Conservation (phyloP, 2,797 vertebrate genomes). For the Falco peregrinus region DNA sequence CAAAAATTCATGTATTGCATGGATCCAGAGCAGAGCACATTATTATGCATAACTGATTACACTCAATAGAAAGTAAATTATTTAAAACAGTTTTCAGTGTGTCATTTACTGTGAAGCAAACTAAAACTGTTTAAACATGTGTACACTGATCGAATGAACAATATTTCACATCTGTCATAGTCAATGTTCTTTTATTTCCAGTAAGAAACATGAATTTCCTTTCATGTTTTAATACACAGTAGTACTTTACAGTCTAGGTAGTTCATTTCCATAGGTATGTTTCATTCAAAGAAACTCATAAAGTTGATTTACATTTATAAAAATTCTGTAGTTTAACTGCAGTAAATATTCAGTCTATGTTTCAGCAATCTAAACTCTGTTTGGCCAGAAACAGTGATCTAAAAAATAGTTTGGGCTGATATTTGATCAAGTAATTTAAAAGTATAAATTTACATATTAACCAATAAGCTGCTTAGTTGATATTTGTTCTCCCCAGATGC, state of each 20-base stretch:
- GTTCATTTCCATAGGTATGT: neutral
- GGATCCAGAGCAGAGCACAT: neutral
- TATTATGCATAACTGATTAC: neutral
- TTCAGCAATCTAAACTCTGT: neutral
- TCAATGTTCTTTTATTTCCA: neutral
- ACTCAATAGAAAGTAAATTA: neutral
- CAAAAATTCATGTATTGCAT: neutral
- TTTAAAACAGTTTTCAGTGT: neutral
- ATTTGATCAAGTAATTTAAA: neutral
- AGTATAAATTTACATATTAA: neutral
- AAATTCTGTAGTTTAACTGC: neutral
- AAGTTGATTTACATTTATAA: neutral
- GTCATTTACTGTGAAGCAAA: neutral
- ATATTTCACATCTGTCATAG: neutral
- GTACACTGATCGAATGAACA: neutral
- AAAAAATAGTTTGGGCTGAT: neutral
- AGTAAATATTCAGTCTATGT: neutral
- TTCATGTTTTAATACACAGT: neutral
- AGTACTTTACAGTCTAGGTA: neutral
- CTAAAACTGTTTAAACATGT: neutral
- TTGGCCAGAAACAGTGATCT: neutral
- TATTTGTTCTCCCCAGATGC: neutral
- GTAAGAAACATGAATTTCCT: neutral
- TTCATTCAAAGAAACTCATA: neutral
- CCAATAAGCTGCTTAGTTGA: neutral